These are phyloP conservation scores for Callithrix jacchus DNA, from an alignment of 2,113 vertebrate species.

Conservation along the genomic window DNA sequence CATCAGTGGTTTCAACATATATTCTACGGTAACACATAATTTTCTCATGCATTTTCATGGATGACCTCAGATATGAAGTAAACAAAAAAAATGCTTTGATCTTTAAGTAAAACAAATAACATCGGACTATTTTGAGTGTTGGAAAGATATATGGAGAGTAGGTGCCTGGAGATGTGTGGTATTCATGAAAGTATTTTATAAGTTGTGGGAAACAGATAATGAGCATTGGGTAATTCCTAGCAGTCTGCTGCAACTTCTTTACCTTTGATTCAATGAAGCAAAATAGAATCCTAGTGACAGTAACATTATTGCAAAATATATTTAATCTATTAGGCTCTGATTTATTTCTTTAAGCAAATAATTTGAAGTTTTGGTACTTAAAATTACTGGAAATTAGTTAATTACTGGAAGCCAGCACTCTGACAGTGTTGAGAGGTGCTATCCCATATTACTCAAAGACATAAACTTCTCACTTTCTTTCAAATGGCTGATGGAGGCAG, in stretches of 20 bases:
- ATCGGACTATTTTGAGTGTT: neutral
- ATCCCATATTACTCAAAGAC: neutral
- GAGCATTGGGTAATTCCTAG: neutral
- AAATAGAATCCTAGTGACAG: neutral
- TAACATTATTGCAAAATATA: slow-evolving; percentile 1
- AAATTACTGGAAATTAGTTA: neutral
- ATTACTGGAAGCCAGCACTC: neutral
- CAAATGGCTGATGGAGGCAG: neutral
- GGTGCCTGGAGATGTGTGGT: neutral
- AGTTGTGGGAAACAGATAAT: neutral
- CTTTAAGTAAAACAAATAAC: slow-evolving; percentile 5
- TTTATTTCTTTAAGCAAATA: slow-evolving; percentile 51
- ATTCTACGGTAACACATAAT: neutral
- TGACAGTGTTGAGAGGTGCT: neutral
- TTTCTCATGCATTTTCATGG: slow-evolving; percentile 1
- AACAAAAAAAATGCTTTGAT: slow-evolving; percentile 21
- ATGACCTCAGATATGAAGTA: neutral
- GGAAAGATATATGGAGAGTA: neutral
- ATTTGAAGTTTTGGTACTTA: slow-evolving; percentile 5
- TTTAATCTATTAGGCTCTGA: slow-evolving; percentile 17
- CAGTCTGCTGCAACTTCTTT: neutral
- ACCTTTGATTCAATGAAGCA: slow-evolving; percentile 11
- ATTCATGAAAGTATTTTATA: neutral
- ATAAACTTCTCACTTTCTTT: neutral
- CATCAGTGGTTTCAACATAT: neutral